These are phyloP conservation scores for Silurus lanzhouensis DNA, from an alignment of 2,797 vertebrate genomes.

Conservation along the genomic window DNA sequence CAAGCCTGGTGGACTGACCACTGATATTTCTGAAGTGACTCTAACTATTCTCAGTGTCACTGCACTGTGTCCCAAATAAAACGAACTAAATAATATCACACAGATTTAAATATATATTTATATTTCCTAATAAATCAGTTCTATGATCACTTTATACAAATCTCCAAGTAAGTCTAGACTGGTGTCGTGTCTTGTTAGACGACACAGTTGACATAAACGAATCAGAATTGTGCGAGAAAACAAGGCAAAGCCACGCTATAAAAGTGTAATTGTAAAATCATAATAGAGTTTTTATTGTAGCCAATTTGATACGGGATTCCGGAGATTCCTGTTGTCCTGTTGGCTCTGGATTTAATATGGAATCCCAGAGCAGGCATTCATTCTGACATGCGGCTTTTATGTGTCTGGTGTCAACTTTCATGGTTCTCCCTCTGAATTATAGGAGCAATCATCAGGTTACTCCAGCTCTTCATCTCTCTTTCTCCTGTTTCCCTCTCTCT, in stretches of 20 bases:
- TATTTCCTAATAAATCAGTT: neutral
- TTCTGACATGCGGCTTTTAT: conserved; percentile 62
- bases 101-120: neutral
- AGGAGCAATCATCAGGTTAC: conserved; percentile 56
- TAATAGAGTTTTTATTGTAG: conserved; percentile 44
- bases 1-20: too few species aligned
- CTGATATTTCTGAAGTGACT: neutral
- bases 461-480: neutral
- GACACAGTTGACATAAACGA: neutral
- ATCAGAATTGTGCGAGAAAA: conserved; percentile 11
- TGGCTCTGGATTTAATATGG: conserved; percentile 54
- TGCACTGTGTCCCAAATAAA: neutral
- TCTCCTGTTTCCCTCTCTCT: conserved; percentile 8
- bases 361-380: conserved; percentile 63
- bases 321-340: conserved; percentile 57
- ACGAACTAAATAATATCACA: neutral
- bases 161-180: neutral
- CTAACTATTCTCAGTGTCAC: neutral
- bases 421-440: conserved; percentile 57
- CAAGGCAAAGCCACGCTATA: conserved; percentile 5
- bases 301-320: conserved; percentile 58
- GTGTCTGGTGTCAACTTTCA: conserved; percentile 60
- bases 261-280: conserved; percentile 47
- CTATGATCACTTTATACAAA: neutral
- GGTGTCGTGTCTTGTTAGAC: neutral